Evolutionary conservation across 2,888 invertebrate genomes (phyloP).

Genomic region (Boloria selene): DNA sequence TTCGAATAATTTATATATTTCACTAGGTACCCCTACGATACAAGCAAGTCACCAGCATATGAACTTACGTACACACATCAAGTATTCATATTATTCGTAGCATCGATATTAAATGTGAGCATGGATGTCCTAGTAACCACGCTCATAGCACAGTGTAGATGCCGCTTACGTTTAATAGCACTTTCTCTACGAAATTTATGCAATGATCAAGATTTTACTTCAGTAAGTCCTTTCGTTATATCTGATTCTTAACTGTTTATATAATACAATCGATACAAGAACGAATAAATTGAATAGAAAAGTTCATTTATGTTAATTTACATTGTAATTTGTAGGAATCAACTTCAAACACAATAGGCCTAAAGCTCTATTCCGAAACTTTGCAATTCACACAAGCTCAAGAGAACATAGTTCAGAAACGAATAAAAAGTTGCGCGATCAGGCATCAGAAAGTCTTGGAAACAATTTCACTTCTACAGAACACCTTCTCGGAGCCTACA

Average conservation of each 20-base stretch:
- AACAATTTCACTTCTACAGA: constrained; percentile 53
- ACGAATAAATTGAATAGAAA: too few species aligned
- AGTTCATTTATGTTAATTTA: too few species aligned
- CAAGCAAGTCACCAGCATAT: constrained; percentile 63
- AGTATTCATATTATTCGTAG: constrained; percentile 50
- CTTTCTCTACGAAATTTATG: constrained; percentile 56
- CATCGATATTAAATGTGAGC: constrained; percentile 66
- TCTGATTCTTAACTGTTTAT: too few species aligned
- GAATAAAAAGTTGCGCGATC: constrained; percentile 47
- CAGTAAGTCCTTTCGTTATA: constrained; percentile 15
- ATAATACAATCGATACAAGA: too few species aligned
- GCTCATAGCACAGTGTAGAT: constrained; percentile 63
- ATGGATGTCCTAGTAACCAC: constrained; percentile 63
- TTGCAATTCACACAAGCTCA: too few species aligned
- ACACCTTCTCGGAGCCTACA: constrained; percentile 59
- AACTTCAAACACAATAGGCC: too few species aligned
- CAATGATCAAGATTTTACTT: constrained; percentile 29
- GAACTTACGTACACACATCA: constrained; percentile 72
- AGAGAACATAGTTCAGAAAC: constrained; percentile 17
- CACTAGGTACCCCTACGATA: constrained; percentile 74
- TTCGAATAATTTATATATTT: neutral
- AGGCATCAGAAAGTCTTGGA: constrained; percentile 56
- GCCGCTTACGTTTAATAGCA: constrained; percentile 63
- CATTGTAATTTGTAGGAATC: constrained; percentile 38
- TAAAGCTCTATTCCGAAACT: too few species aligned